phyloP scores from a whole-genome alignment of 2,113 vertebrate species.

The Phylloscopus trochiloides region DNA sequence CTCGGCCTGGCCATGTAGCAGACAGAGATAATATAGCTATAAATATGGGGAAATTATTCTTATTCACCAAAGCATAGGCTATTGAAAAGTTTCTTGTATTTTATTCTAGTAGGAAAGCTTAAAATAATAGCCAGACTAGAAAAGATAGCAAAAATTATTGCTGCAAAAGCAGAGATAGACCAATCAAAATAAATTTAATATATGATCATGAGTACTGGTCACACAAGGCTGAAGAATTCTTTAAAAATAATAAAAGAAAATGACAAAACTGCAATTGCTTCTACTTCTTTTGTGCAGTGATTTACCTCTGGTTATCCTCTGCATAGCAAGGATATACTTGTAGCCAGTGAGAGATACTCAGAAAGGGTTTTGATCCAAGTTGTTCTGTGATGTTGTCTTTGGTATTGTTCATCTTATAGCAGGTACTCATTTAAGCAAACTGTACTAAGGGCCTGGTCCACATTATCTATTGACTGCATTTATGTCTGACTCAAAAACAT shows the following conservation, averaged over 20 bases:
- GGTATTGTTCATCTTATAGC: not conserved
- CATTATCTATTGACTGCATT: not conserved
- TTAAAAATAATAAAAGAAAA: not conserved
- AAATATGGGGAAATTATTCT: conserved; percentile 4
- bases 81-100: not conserved
- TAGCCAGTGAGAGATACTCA: not conserved
- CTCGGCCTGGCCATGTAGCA: not conserved
- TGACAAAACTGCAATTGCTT: rapidly evolving
- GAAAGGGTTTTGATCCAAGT: not conserved
- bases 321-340: not conserved
- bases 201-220: not conserved
- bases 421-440: not conserved
- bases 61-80: not conserved
- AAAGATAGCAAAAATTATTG: not conserved
- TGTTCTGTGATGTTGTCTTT: not conserved
- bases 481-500: not conserved
- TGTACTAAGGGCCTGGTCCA: not conserved
- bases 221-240: not conserved
- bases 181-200: conserved; percentile 44
- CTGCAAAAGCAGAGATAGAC: not conserved
- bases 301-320: not conserved
- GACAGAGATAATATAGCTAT: not conserved
- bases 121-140: not conserved
- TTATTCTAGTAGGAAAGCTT: not conserved
- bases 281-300: not conserved